These are phyloP conservation scores for Rhadina sibilatrix DNA, from an alignment of 2,113 vertebrate species.

Conservation along the genomic window DNA sequence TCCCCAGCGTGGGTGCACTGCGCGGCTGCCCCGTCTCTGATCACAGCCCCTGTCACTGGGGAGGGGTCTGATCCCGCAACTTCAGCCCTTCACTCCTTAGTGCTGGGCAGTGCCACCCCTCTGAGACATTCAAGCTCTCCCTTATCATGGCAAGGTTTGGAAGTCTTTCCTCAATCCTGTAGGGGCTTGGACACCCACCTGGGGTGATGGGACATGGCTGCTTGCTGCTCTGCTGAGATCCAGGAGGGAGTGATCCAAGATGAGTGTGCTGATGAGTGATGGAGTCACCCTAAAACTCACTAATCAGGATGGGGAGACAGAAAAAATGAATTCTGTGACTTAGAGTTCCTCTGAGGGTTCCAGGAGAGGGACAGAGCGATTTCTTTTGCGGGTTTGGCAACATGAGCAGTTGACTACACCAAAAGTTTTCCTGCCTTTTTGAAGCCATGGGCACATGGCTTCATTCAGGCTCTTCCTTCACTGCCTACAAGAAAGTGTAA, in stretches of 20 bases:
- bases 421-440: not conserved
- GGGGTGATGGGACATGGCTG: fast-evolving
- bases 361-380: not conserved
- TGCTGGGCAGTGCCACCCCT: not conserved
- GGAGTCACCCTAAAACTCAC: not conserved
- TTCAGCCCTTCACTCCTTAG: not conserved
- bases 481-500: not conserved
- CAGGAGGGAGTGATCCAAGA: not conserved
- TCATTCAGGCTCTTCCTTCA: not conserved
- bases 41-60: fast-evolving
- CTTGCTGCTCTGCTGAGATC: not conserved
- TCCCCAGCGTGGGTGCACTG: not conserved
- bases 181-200: not conserved
- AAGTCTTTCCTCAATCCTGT: not conserved
- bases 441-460: not conserved
- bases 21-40: not conserved
- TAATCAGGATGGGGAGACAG: not conserved
- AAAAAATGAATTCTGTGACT: not conserved
- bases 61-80: fast-evolving
- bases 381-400: not conserved
- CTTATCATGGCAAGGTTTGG: fast-evolving
- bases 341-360: not conserved
- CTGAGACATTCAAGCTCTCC: not conserved
- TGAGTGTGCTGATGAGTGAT: not conserved
- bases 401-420: not conserved